Evolutionary conservation across 2,113 vertebrate species (phyloP).

Genomic region (Passer domesticus): DNA sequence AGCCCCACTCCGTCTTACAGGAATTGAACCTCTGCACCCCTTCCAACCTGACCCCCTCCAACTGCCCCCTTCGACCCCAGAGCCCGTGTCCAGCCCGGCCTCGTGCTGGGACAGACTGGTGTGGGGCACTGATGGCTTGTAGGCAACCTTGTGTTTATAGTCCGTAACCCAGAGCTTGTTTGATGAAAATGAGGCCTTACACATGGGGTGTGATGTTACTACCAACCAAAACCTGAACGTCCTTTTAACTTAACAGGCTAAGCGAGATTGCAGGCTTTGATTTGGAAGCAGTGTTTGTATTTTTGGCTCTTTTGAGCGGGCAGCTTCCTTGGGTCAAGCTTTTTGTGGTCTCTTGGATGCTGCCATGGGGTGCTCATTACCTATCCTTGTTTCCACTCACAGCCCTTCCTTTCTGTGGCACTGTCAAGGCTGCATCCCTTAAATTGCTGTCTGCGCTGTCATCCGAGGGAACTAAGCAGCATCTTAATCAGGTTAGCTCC

Average conservation of each 20-base stretch:
- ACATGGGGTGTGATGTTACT: conserved; percentile 22
- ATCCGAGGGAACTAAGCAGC: background rate
- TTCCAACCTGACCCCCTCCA: background rate
- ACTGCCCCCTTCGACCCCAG: background rate
- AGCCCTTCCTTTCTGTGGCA: background rate
- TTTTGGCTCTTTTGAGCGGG: background rate
- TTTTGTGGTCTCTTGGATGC: background rate
- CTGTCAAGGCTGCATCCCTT: background rate
- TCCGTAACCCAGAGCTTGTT: conserved; percentile 57
- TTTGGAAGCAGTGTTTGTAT: background rate
- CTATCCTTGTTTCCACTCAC: background rate
- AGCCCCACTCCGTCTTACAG: background rate
- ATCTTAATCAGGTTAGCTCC: background rate
- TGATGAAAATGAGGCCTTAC: conserved; percentile 46
- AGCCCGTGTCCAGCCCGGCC: background rate
- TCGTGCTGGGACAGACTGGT: background rate
- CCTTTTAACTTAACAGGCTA: background rate
- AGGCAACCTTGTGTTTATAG: conserved; percentile 54
- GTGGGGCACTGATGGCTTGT: background rate
- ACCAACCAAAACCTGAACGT: background rate
- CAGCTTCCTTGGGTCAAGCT: background rate
- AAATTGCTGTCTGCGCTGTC: background rate
- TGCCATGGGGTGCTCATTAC: background rate
- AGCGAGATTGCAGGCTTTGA: background rate
- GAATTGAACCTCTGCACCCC: background rate